A percentile compares a stretch with the other conserved stretches of the same genome.
Conservation (phyloP, 1,140 invertebrate genomes). For the Lucilia cuprina region DNA sequence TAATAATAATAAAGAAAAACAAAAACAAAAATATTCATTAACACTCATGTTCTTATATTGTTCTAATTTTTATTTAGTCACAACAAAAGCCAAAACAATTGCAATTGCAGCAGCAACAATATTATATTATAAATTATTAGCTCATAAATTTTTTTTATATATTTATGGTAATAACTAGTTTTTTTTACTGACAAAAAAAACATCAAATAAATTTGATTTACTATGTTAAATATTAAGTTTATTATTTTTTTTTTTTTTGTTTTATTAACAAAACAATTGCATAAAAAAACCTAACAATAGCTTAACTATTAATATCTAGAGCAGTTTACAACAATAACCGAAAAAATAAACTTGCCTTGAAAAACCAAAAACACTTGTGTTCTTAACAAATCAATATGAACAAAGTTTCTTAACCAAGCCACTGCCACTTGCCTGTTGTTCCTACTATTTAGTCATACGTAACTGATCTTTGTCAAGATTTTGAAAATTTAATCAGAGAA, state of each 20-base stretch:
- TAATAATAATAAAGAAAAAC: background rate
- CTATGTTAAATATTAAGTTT: background rate
- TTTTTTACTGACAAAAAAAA: background rate
- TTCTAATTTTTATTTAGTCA: background rate
- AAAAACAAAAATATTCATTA: background rate
- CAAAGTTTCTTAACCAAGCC: background rate
- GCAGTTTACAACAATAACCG: background rate
- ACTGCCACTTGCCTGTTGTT: background rate
- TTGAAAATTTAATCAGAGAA: background rate
- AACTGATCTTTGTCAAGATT: conserved; percentile 13
- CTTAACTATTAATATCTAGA: background rate
- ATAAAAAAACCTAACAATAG: conserved; percentile 2
- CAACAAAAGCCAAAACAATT: background rate
- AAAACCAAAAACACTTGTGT: background rate
- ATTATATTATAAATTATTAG: conserved; percentile 18
- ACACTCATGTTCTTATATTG: background rate
- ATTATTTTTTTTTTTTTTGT: background rate
- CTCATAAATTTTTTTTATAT: background rate
- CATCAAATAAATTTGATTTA: conserved; percentile 15
- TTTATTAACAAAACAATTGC: background rate
- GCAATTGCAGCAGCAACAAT: background rate
- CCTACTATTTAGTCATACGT: background rate
- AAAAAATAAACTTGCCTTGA: background rate
- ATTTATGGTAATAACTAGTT: conserved; percentile 29
- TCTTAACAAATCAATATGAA: background rate